Base-by-base conservation (phyloP, 1,140 invertebrate genomes). In the Pollicipes pollicipes region DNA sequence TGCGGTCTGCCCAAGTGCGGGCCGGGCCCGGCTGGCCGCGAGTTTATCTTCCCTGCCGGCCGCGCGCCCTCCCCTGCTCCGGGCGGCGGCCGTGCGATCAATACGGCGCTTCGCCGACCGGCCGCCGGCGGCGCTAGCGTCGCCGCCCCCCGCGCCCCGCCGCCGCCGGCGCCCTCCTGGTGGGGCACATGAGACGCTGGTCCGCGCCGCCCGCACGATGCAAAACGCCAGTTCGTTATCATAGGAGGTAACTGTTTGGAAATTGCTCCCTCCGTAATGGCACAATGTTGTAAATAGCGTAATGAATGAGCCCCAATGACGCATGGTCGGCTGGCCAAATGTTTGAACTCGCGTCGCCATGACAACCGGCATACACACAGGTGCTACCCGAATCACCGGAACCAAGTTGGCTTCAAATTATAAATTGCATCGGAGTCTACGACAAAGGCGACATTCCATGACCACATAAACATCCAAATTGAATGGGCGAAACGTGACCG, bases 281-380 rank as follows among this genome's bases (percentile, higher is more conserved):
- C 45, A 58, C 45, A 58, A 58, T 58, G 45, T 58, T 58, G 45
- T 58, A 58, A 58, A 58, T 58, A 58, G 45, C 45, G 45, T 58
- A 58, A 58, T 58, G 45, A 58, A 58, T 58, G 45, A 58, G 45
- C 45, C 45, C 45, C 13, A 58, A 58, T 58, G 45, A 58, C 45
- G 45, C 45, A 58, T 58, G 45, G 45, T 24, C 24, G 45, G 6
- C 45, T 58, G 10, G 45, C 45, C 45, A 58, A 58, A 58, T 58
- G 45, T 58, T 58, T 58, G 45, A 58, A 21, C 45, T 3, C 45
- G 17, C 45, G 45, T 58, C 45, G 45, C 45, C 45, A 58, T 58
- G 45, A 21, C 21, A 58, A 58, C 45, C 2, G 13, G 8, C 45
- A 58, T 58, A 58, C 45, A 58, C 45, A 58, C 45, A 58, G 45